Conservation (phyloP, 2,797 vertebrate genomes). For the Coreius guichenoti region DNA sequence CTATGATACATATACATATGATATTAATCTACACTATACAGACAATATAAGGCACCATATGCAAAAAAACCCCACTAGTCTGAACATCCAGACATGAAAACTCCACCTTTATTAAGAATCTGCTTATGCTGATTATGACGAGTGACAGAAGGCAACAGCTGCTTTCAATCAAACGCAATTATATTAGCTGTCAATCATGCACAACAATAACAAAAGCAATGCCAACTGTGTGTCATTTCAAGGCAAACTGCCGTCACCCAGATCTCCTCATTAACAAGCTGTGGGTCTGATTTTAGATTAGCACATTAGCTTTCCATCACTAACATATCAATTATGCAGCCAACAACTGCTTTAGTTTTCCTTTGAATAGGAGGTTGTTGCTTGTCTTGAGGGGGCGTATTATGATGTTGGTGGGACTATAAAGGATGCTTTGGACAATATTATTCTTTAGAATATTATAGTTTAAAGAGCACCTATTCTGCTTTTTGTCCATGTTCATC, state of each 20-base stretch:
- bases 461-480: not conserved
- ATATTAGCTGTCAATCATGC: constrained; percentile 41
- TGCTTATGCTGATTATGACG: constrained; percentile 32
- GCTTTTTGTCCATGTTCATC: not conserved
- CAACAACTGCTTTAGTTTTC: not conserved
- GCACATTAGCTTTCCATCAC: not conserved
- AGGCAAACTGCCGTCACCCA: constrained; percentile 17
- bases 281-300: constrained; percentile 19
- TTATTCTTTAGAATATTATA: not conserved
- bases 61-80: not conserved
- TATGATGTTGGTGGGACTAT: not conserved
- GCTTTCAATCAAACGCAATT: constrained; percentile 40
- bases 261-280: constrained; percentile 26
- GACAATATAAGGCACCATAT: not conserved
- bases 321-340: not conserved
- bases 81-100: not conserved
- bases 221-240: constrained; percentile 21
- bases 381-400: not conserved
- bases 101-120: constrained; percentile 35
- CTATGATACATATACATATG: too few relatives aligned
- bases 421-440: not conserved
- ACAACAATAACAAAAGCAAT: constrained; percentile 41
- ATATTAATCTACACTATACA: not conserved
- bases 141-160: constrained; percentile 39
- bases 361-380: not conserved